Evolutionary conservation across 2,113 vertebrate species (phyloP), one percentile per base, ranked within the genome.

Genomic region (Lipophrys pholis): DNA sequence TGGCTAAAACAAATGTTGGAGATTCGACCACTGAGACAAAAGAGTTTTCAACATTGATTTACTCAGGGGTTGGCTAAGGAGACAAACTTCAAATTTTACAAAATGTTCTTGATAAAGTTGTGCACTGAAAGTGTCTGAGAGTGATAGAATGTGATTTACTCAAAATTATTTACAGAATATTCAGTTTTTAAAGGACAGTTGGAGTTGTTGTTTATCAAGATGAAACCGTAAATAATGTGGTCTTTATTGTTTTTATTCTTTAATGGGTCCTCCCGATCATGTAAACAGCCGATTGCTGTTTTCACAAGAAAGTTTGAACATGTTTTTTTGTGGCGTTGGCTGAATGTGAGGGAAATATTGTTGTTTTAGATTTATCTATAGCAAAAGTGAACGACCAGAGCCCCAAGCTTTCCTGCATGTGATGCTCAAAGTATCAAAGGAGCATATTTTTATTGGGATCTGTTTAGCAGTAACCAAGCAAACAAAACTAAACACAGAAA

Each of bases 401-500:
- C 84, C 84, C 45, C 15, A 11, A 72, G 89, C 78, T 7, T 73
- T 60, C 60, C 39, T 46, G 40, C 90, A 86, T 92, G 91, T 91
- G 88, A 91, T 77, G 59, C 35, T 5, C 7, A n/a, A 16, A 55
- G 46, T 57, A 85, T 80, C 46, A 88, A 80, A 83, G 66, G 56
- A 36, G 36, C 30, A 63, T 49, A 67, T 80, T 89, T 88, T 86
- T 39, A 69, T 16, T 51, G 21, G 14, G 48, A 69, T 69, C 48
- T 74, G 11, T 70, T 65, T 40, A 81, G 46, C 43, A 76, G 85
- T 81, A 71, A 82, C 88, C 65, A 85, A 74, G 65, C 57, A 79
- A 89, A 86, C 85, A 77, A 54, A 73, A 35, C 43, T 51, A 80
- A 87, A 80, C 78, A 85, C 21, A 62, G 30, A 45, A 79, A 49